Conservation (phyloP, 2,113 vertebrate genomes). For the Emydura subglobosa region DNA sequence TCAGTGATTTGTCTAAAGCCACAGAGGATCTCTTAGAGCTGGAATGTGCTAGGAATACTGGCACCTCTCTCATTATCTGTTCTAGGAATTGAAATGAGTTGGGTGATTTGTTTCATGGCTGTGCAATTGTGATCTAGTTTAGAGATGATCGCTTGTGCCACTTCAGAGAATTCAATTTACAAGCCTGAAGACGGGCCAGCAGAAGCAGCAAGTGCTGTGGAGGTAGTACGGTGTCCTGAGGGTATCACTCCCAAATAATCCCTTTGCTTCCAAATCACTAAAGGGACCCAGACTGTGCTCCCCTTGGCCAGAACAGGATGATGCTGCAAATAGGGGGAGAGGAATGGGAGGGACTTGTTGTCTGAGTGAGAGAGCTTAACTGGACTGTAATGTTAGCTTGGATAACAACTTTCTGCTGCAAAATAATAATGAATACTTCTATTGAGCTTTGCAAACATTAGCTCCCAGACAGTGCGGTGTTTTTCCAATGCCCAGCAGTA, state of each 20-base stretch:
- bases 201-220: not conserved
- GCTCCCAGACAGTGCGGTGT: not conserved
- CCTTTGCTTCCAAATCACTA: not conserved
- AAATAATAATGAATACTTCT: not conserved
- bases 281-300: not conserved
- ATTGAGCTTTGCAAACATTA: not conserved
- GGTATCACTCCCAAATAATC: not conserved
- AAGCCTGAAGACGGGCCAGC: not conserved
- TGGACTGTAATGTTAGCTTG: not conserved
- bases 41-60: not conserved
- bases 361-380: not conserved
- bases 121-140: not conserved
- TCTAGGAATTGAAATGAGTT: not conserved
- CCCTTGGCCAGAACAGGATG: not conserved
- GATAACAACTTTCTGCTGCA: not conserved
- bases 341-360: not conserved
- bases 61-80: not conserved
- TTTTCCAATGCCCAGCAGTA: constrained; percentile 8
- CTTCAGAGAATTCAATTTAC: not conserved
- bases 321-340: not conserved
- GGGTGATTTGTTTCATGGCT: not conserved
- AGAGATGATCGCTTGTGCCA: not conserved
- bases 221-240: rapidly evolving
- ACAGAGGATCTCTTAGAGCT: not conserved
- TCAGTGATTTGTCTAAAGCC: not conserved